Percentiles rank a stretch among this genome's conserved stretches.
These are phyloP conservation scores for Brienomyrus longianalis DNA, from an alignment of 2,113 vertebrate species.

Conservation along the genomic window DNA sequence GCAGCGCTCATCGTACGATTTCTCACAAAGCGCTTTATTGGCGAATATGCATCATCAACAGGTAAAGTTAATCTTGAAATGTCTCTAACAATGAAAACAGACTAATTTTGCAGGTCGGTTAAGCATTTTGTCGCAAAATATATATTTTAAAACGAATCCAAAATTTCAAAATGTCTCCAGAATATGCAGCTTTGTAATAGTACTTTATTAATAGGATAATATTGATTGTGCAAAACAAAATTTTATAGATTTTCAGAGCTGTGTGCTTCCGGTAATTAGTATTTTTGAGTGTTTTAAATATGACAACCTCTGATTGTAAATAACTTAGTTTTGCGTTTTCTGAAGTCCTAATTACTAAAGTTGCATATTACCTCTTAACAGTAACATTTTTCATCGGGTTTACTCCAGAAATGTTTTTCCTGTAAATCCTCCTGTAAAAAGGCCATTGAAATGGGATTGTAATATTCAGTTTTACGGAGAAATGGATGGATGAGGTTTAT, in stretches of 20 bases:
- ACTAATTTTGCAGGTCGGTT: not conserved
- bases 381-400: not conserved
- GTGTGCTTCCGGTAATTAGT: not conserved
- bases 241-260: not conserved
- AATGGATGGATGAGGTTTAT: not conserved
- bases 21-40: slow-evolving; percentile 72
- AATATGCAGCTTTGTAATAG: not conserved
- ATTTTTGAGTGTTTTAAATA: not conserved
- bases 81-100: not conserved
- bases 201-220: not conserved
- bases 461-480: not conserved
- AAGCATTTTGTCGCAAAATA: not conserved
- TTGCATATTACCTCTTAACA: not conserved
- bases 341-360: not conserved
- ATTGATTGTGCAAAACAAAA: not conserved
- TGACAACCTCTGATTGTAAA: not conserved
- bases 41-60: slow-evolving; percentile 72
- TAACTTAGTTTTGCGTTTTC: not conserved
- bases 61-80: slow-evolving; percentile 52
- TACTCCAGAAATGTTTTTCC: not conserved
- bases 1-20: slow-evolving; percentile 76
- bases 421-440: not conserved
- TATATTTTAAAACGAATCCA: not conserved
- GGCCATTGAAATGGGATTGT: not conserved
- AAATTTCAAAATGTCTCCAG: not conserved